phyloP scores from a whole-genome alignment of 2,113 vertebrate species.

The Prionailurus viverrinus region DNA sequence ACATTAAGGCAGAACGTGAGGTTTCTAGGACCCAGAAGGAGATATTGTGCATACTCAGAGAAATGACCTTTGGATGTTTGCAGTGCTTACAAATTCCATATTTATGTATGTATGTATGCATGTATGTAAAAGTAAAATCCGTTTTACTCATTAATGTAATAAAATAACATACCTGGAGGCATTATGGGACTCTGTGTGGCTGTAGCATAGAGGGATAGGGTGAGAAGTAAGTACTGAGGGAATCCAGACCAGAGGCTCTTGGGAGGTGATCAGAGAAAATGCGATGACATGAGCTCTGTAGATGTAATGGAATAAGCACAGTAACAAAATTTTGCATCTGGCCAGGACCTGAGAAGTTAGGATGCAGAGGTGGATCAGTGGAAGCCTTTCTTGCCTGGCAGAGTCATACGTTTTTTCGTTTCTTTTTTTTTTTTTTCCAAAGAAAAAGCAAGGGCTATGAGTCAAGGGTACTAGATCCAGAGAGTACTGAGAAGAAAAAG shows the following conservation, averaged over 20 bases:
- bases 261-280: not conserved
- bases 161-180: not conserved
- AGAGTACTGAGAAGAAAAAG: not conserved
- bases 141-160: not conserved
- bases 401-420: not conserved
- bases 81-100: not conserved
- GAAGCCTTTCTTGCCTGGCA: not conserved
- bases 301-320: not conserved
- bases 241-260: no score
- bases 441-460: not conserved
- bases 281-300: not conserved
- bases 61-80: not conserved
- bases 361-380: not conserved
- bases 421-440: not conserved
- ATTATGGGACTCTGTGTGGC: not conserved
- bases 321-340: not conserved
- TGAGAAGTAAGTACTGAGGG: not conserved
- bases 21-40: not conserved
- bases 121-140: not conserved
- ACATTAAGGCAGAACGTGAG: not conserved
- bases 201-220: not conserved
- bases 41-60: not conserved
- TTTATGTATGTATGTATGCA: no score
- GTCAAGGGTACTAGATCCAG: not conserved
- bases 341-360: not conserved